A percentile compares a stretch with the other conserved stretches of the same genome.
These are phyloP conservation scores for Pollachius pollachius DNA, from an alignment of 2,113 vertebrate species.

Conservation along the genomic window DNA sequence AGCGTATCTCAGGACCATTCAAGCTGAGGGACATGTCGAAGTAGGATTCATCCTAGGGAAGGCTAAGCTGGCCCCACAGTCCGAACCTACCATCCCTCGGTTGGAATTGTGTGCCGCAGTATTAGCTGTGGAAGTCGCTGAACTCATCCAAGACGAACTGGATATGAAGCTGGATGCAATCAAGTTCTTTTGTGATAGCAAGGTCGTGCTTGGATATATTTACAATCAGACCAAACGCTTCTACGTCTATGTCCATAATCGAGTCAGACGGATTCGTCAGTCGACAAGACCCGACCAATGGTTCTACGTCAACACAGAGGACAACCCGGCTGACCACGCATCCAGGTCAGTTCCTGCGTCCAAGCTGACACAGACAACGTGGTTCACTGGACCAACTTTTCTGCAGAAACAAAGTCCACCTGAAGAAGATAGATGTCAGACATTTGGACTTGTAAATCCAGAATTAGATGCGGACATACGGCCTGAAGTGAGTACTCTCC, in stretches of 20 bases:
- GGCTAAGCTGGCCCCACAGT: slow-evolving; percentile 15
- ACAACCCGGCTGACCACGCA: too few relatives aligned
- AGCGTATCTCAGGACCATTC: too few relatives aligned
- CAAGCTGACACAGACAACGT: too few relatives aligned
- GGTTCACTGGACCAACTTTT: too few relatives aligned
- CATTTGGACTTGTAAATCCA: not conserved
- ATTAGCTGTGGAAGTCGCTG: slow-evolving; percentile 7
- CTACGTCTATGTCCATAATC: slow-evolving; percentile 10
- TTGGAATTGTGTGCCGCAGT: slow-evolving; percentile 14
- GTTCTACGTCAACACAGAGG: too few relatives aligned
- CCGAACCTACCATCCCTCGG: slow-evolving; percentile 9
- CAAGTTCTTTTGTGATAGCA: not conserved
- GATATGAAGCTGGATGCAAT: not conserved
- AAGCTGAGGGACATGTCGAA: too few relatives aligned
- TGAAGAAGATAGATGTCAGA: too few relatives aligned
- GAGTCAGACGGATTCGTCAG: too few relatives aligned
- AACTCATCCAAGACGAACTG: slow-evolving; percentile 2
- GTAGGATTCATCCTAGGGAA: not conserved
- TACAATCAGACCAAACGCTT: slow-evolving; percentile 2
- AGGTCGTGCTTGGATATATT: slow-evolving; percentile 6
- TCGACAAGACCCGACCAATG: too few relatives aligned
- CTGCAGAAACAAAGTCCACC: too few relatives aligned
- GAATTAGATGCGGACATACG: not conserved
- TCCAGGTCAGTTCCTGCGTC: too few relatives aligned
- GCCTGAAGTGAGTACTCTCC: not conserved